Percentiles rank a stretch among this genome's conserved stretches.
Conservation (phyloP, 2,113 vertebrate genomes). For the Mustela nigripes region DNA sequence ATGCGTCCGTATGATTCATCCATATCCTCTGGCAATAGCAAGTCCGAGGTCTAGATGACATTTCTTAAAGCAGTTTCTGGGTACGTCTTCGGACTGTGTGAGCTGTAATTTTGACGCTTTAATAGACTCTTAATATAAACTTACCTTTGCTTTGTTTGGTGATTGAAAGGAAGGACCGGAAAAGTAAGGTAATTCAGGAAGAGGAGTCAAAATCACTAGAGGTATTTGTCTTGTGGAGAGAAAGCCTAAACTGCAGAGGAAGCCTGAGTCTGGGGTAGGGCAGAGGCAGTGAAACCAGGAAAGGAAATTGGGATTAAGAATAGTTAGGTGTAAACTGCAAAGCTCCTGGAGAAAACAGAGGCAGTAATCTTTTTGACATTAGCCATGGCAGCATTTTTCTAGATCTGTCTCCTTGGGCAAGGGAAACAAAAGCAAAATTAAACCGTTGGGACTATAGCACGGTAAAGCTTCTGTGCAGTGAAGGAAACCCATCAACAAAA, state of each 20-base stretch:
- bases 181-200: not conserved
- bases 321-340: not conserved
- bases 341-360: not conserved
- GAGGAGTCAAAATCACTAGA: not conserved
- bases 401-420: not conserved
- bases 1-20: not conserved
- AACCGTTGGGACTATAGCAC: not conserved
- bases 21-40: not conserved
- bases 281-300: not conserved
- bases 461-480: not conserved
- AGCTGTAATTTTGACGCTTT: not conserved
- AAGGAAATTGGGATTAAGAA: not conserved
- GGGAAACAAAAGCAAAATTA: not conserved
- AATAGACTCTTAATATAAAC: conserved; percentile 14
- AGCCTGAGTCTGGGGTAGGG: not conserved
- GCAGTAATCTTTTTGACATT: not conserved
- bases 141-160: conserved; percentile 29
- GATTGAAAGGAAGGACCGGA: not conserved
- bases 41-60: not conserved
- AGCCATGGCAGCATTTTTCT: not conserved
- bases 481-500: not conserved
- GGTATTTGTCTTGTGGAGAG: not conserved
- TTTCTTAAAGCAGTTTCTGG: conserved; percentile 54
- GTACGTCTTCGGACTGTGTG: not conserved
- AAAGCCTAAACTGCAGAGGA: not conserved